Evolutionary conservation across 2,797 vertebrate genomes (phyloP).

Genomic region (Arctocebus calabarensis): DNA sequence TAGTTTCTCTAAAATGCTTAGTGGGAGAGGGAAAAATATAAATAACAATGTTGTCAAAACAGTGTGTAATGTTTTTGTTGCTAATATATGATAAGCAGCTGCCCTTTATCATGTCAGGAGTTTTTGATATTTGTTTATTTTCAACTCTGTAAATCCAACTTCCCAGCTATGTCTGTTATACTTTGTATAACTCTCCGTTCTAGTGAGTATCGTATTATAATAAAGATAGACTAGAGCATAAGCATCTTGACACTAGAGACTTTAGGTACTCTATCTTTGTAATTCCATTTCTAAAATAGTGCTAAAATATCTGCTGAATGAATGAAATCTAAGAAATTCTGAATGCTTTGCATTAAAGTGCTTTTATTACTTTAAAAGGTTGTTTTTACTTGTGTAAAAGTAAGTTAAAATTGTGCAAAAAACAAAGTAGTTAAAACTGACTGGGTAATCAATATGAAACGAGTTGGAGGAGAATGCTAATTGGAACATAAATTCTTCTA

Average conservation of each 20-base stretch:
- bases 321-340: constrained; percentile 34
- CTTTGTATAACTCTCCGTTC: neutral
- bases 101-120: neutral
- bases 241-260: neutral
- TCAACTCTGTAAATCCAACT: neutral
- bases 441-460: neutral
- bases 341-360: neutral
- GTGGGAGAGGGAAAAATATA: neutral
- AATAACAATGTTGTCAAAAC: neutral
- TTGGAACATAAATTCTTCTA: neutral
- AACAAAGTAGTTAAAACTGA: constrained; percentile 47
- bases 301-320: neutral
- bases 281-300: constrained; percentile 7
- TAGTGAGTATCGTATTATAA: neutral
- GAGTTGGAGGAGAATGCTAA: constrained; percentile 2
- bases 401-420: constrained; percentile 46
- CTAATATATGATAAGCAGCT: neutral
- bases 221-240: neutral
- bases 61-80: neutral
- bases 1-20: neutral
- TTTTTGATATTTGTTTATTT: neutral
- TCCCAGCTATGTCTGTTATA: neutral
- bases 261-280: neutral
- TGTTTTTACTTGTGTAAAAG: constrained; percentile 40
- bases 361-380: neutral